phyloP scores from a whole-genome alignment of 2,888 invertebrate genomes.

The Zygothrica quintamaculata region DNA sequence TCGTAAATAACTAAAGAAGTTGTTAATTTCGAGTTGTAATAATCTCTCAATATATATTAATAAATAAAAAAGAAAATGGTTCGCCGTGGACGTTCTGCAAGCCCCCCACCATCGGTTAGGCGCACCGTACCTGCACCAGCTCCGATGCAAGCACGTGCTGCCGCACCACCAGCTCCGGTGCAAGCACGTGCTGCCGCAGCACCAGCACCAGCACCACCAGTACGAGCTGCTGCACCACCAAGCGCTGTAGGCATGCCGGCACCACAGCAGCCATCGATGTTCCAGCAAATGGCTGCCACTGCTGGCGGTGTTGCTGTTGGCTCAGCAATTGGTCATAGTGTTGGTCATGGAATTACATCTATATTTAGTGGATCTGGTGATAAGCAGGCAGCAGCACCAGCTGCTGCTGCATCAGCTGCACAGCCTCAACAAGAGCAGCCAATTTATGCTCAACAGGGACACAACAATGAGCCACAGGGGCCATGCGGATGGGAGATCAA shows the following conservation, averaged over 20 bases:
- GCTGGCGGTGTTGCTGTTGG: conserved; percentile 99
- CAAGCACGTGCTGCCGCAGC: too few relatives aligned
- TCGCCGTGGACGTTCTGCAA: conserved; percentile 90
- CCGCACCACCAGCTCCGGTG: too few relatives aligned
- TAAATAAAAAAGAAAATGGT: conserved; percentile 86
- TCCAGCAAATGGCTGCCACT: conserved; percentile 99
- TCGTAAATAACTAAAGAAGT: conserved; percentile 42
- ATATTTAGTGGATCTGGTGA: conserved; percentile 87
- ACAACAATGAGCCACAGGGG: conserved; percentile 87
- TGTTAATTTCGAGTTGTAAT: conserved; percentile 23
- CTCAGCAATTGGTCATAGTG: conserved; percentile 96
- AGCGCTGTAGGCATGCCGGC: conserved; percentile 85
- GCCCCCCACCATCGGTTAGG: conserved; percentile 88
- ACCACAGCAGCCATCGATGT: conserved; percentile 92
- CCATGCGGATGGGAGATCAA: conserved; percentile 97
- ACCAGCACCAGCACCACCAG: conserved; percentile 86
- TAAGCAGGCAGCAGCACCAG: conserved; percentile 84
- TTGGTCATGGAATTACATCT: conserved; percentile 96
- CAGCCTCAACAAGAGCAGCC: conserved; percentile 83
- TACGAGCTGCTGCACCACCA: conserved; percentile 87
- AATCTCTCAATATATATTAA: too few relatives aligned
- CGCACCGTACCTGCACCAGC: conserved; percentile 81
- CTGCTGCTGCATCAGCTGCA: conserved; percentile 84
- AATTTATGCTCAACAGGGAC: conserved; percentile 66
- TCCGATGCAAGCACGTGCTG: conserved; percentile 80